Evolutionary conservation across 2,797 vertebrate genomes (phyloP).

Genomic region (Trematomus bernacchii): DNA sequence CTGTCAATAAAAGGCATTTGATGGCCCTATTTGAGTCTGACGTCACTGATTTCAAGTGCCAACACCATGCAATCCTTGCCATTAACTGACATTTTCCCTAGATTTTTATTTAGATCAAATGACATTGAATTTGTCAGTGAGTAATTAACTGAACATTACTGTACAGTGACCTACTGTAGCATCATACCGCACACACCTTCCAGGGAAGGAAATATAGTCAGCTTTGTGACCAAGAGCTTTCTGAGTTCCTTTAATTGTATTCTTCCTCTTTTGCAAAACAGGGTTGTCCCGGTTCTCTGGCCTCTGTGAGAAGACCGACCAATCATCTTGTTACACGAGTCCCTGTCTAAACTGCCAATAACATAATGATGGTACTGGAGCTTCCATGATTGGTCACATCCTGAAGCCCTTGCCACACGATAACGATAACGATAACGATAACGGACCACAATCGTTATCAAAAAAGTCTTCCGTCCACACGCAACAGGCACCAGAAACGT

Average conservation of each 20-base stretch:
- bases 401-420: no score
- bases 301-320: neutral
- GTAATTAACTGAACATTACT: slow-evolving; percentile 7
- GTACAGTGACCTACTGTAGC: neutral
- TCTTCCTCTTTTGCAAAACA: neutral
- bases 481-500: no score
- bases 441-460: no score
- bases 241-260: neutral
- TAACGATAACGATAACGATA: no score
- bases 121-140: slow-evolving; percentile 14
- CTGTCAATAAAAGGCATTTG: neutral
- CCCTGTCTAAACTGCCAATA: no score
- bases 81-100: slow-evolving; percentile 1
- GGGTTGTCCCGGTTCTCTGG: no score
- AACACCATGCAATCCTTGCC: neutral
- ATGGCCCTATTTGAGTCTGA: no score
- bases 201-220: neutral
- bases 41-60: no score
- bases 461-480: no score
- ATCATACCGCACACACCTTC: slow-evolving; percentile 19
- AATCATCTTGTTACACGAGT: neutral
- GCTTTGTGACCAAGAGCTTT: neutral
- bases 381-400: no score
- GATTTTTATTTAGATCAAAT: slow-evolving; percentile 2
- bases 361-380: no score